These are phyloP conservation scores for Montifringilla adamsi DNA, from an alignment of 2,113 vertebrate species.

Conservation along the genomic window DNA sequence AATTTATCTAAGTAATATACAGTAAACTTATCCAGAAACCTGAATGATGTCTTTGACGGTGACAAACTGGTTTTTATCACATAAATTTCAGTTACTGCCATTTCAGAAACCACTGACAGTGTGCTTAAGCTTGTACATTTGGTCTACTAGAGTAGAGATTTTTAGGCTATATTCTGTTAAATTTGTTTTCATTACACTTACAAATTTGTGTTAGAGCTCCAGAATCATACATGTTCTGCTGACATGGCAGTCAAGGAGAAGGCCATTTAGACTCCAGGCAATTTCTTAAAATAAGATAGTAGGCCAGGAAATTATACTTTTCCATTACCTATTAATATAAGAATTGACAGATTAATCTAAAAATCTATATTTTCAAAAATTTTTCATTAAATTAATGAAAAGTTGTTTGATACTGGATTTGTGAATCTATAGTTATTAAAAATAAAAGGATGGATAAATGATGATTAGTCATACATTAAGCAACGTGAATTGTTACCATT, in stretches of 20 bases:
- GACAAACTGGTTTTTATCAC: background rate
- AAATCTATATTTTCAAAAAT: background rate
- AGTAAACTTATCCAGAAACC: background rate
- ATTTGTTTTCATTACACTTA: background rate
- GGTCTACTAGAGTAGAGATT: background rate
- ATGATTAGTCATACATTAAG: background rate
- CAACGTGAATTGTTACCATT: background rate
- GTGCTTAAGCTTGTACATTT: background rate
- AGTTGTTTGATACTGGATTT: background rate
- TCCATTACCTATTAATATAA: background rate
- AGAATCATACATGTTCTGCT: background rate
- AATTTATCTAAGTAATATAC: background rate
- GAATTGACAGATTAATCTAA: background rate
- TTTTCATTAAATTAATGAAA: background rate
- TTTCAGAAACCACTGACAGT: background rate
- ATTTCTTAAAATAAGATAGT: background rate
- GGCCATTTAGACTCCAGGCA: background rate
- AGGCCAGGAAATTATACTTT: background rate
- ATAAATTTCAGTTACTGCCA: background rate
- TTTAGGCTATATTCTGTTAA: background rate
- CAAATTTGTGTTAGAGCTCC: background rate
- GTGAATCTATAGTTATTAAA: background rate
- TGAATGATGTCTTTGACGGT: background rate
- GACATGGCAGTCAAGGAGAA: background rate
- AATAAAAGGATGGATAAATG: background rate